phyloP scores from a whole-genome alignment of 1,140 invertebrate genomes.

The Nixonia krombeini region DNA sequence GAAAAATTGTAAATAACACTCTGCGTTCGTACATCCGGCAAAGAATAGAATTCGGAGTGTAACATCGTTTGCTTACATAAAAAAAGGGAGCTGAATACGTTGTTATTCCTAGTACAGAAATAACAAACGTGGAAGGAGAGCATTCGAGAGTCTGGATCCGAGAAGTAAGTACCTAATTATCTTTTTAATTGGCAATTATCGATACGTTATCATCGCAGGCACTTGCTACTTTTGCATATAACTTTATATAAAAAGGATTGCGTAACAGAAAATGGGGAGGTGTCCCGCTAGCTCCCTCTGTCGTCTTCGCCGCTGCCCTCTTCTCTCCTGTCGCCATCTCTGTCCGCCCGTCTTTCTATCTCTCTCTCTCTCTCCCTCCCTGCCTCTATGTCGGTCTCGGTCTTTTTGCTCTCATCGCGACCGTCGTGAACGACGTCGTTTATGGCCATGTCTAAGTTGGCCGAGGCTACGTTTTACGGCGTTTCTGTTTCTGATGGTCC shows the following conservation, averaged over 20 bases:
- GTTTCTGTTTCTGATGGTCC: slow-evolving; percentile 65
- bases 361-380: slow-evolving; percentile 18
- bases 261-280: slow-evolving; percentile 39
- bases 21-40: too few species aligned
- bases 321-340: slow-evolving; percentile 26
- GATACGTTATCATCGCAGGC: too few species aligned
- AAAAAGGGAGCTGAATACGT: too few species aligned
- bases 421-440: slow-evolving; percentile 53
- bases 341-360: too few species aligned
- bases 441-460: slow-evolving; percentile 67
- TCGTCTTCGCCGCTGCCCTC: slow-evolving; percentile 17
- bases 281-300: slow-evolving; percentile 21
- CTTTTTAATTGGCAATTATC: too few species aligned
- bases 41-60: too few species aligned
- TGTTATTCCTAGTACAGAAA: too few species aligned
- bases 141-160: too few species aligned
- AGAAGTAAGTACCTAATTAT: too few species aligned
- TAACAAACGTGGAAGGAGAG: too few species aligned
- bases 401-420: slow-evolving; percentile 38
- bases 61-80: too few species aligned
- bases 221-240: not conserved
- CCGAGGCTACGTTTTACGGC: slow-evolving; percentile 68
- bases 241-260: slow-evolving; percentile 33
- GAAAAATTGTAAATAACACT: too few species aligned
- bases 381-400: slow-evolving; percentile 31